Evolutionary conservation across 2,888 invertebrate species (phyloP), one percentile per base, ranked within the genome.

Genomic region (Drosophila yooni): DNA sequence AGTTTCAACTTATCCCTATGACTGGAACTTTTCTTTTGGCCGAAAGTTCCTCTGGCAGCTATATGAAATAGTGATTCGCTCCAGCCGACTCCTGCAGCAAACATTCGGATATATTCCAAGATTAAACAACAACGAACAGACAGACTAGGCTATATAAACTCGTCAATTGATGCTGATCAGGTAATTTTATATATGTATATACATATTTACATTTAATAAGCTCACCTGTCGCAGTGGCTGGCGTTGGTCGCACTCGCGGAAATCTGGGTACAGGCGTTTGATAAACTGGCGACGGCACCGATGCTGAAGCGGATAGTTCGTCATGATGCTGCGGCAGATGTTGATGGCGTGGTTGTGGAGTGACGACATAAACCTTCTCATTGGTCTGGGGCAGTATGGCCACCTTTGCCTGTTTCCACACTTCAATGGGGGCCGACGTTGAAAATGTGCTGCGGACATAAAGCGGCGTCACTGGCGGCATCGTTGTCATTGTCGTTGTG

Each of bases 361-460:
- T 97, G 0, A 97, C 97, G 1, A 97, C 96, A 82, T 97, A 97
- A 0, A 97, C 95, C 91, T 96, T 96, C 93, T 97, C 97, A 87
- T 96, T 96, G 6, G 96, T 96, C 68, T 95, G 93, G n/a, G 96
- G 95, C 15, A 96, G 96, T 90, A 96, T 95, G 25, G 96, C 95
- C 2, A 96, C 95, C 89, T 95, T 95, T 75, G 95, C 94, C 86
- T 94, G 94, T 48, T 95, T 95, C 97, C 97, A 97, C 2, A 91
- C 84, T 74, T 92, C 93, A 52, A 82, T 82, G 3, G 92, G 76
- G 5, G 81, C 66, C 13, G 67, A 58, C n/a, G 77, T 75, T 13
- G 66, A 13, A 2, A 54, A 31, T 6, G 79, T 71, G 50, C 72
- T 81, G 34, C 87, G 76, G 51, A 82, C 79, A 64, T 92, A 92